Percentiles rank a stretch among this genome's conserved stretches.
Evolutionary conservation across 2,113 vertebrate species (phyloP).

Genomic region (Camelus bactrianus): DNA sequence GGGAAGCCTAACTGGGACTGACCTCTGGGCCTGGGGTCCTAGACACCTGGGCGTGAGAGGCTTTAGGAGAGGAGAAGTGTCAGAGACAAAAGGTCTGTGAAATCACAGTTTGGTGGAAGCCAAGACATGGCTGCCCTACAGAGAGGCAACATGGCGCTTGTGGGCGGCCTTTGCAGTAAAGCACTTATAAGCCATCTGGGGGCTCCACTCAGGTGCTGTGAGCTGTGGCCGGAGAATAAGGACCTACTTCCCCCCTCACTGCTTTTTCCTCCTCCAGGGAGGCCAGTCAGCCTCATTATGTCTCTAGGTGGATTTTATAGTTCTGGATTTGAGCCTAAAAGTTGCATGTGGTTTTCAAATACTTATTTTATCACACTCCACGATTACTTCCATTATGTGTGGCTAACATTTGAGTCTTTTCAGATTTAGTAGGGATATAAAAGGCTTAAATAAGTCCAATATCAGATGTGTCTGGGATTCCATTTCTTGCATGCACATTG

Average conservation of each 20-base stretch:
- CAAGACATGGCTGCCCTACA: background rate
- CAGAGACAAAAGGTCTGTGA: background rate
- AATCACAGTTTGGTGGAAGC: background rate
- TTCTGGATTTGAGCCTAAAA: slow-evolving; percentile 79
- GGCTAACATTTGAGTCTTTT: slow-evolving; percentile 83
- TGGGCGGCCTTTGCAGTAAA: background rate
- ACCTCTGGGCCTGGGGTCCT: too few relatives aligned
- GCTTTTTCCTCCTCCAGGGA: slow-evolving; percentile 18
- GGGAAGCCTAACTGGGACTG: background rate
- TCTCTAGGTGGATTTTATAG: slow-evolving; percentile 81
- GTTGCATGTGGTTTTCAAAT: slow-evolving; percentile 84
- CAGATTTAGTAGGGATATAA: slow-evolving; percentile 82
- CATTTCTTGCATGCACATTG: slow-evolving; percentile 77
- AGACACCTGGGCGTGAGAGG: background rate
- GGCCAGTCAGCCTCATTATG: slow-evolving; percentile 72
- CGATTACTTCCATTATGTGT: slow-evolving; percentile 81
- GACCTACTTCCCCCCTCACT: background rate
- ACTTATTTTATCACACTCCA: slow-evolving; percentile 82
- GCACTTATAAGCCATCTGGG: background rate
- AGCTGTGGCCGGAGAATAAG: background rate
- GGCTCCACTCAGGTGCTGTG: slow-evolving; percentile 33
- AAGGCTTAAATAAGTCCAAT: slow-evolving; percentile 82
- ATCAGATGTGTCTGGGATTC: slow-evolving; percentile 84
- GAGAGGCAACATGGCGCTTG: background rate
- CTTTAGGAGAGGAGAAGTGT: background rate